Evolutionary conservation across 2,888 invertebrate genomes (phyloP).

Genomic region (Tanypteryx hageni): DNA sequence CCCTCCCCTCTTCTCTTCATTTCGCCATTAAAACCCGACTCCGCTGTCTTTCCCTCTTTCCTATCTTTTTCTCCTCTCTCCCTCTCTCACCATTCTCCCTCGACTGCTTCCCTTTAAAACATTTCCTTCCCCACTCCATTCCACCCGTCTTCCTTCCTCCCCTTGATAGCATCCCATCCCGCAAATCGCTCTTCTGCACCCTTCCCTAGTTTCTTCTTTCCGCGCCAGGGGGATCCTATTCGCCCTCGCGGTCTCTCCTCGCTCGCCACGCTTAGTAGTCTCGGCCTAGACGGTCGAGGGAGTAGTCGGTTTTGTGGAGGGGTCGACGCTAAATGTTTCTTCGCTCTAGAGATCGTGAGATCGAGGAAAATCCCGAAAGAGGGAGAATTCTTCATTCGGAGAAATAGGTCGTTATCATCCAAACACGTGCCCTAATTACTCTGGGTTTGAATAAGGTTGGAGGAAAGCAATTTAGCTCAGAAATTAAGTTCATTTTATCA

Average conservation of each 20-base stretch:
- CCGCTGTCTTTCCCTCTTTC: background rate
- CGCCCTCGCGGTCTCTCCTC: background rate
- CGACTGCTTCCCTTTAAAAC: too few relatives aligned
- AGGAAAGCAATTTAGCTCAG: too few relatives aligned
- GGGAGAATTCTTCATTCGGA: too few relatives aligned
- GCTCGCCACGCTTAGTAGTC: background rate
- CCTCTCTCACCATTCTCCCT: too few relatives aligned
- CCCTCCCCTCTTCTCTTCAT: slow-evolving; percentile 7
- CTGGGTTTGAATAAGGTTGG: too few relatives aligned
- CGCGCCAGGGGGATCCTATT: background rate
- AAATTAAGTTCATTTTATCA: too few relatives aligned
- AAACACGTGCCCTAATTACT: too few relatives aligned
- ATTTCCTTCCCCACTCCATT: too few relatives aligned
- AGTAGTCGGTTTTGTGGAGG: background rate
- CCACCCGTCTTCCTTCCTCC: too few relatives aligned
- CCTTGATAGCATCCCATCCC: background rate
- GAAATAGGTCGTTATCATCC: too few relatives aligned
- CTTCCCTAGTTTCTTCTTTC: background rate
- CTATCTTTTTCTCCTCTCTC: background rate
- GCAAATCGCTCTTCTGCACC: slow-evolving; percentile 26
- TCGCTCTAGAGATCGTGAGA: too few relatives aligned
- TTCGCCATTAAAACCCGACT: background rate
- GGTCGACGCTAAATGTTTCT: background rate
- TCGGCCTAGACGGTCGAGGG: background rate
- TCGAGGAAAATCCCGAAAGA: too few relatives aligned